Percentiles rank a stretch among this genome's conserved stretches.
Conservation (phyloP, 2,113 vertebrate species). For the Laticauda colubrina region DNA sequence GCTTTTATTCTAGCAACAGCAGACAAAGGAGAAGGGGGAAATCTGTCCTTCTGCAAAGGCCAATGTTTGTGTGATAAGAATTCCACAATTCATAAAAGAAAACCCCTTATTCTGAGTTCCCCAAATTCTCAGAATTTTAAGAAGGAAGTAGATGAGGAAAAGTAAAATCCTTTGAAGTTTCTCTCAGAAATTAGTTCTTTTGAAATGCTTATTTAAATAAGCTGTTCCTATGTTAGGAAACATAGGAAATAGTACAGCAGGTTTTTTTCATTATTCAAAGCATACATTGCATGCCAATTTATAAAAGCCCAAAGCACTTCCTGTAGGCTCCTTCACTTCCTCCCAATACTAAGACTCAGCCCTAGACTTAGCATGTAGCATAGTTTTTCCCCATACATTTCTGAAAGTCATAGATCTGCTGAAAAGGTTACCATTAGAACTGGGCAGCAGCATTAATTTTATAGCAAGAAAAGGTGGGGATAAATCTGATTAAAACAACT, state of each 20-base stretch:
- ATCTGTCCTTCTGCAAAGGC: neutral
- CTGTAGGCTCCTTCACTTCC: neutral
- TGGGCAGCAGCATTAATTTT: neutral
- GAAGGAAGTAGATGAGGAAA: neutral
- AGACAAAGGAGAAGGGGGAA: neutral
- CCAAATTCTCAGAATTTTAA: neutral
- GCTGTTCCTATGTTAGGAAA: neutral
- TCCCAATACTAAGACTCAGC: neutral
- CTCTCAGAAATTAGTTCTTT: neutral
- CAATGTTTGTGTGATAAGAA: neutral
- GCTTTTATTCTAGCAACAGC: constrained; percentile 1
- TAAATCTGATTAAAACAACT: neutral
- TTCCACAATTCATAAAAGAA: neutral
- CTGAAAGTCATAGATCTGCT: neutral
- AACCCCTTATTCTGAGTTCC: neutral
- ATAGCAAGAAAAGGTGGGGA: neutral
- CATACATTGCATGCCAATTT: neutral
- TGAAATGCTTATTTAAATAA: neutral
- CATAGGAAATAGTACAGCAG: neutral
- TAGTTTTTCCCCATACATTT: neutral
- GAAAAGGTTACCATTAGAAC: neutral
- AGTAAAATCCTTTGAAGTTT: neutral
- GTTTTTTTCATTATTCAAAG: neutral
- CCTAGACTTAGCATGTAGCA: neutral
- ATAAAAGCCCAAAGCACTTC: neutral